Evolutionary conservation across 2,113 vertebrate genomes (phyloP), one percentile per base, ranked within the genome.

Genomic region (Syngnathus floridae): DNA sequence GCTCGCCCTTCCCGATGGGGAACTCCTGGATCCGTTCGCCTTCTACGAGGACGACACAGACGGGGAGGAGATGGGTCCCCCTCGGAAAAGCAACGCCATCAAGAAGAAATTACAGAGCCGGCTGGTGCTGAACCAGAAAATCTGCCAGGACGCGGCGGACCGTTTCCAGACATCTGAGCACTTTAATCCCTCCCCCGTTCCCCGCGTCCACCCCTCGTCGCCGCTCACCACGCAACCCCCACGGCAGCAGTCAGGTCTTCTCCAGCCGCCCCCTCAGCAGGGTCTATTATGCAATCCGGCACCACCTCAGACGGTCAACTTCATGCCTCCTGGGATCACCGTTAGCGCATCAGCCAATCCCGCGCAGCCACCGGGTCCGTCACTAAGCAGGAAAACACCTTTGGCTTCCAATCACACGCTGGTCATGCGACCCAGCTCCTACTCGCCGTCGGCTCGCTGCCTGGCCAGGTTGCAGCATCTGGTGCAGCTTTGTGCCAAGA

Each of bases 1-100:
- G 86, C 91, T 95, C 80, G 92, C 95, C 81, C 94, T 95, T 79
- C 87, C 94, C 60, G 93, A 95, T 37, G 91, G 92, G n/a, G 94
- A 96, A 74, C 87, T 95, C 78, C 92, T 97, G 82, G 96, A 99
- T 88, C 95, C 96, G 17, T 99, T 99, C 84, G 94, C 94, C 91
- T 97, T 98, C 90, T 93, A 94, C 0, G 97, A 99, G 85, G 91
- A 92, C 4, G 91, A 92, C 71, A 82, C 83, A 4, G 90, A 91
- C 3, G 85, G 81, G 37, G 95, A 96, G 79, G 94, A 98, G 51
- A 52, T 81, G 66, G 92, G 93, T 36, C 86, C 92, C 68, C 86
- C 92, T 73, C 93, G 90, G 86, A 98, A 95, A 91, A 91, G 92
- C 77, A 91, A 88, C 54, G 81, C 92, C 0, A 91, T 95, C 85